phyloP scores from a whole-genome alignment of 2,888 invertebrate genomes.

The Meteorus colon region DNA sequence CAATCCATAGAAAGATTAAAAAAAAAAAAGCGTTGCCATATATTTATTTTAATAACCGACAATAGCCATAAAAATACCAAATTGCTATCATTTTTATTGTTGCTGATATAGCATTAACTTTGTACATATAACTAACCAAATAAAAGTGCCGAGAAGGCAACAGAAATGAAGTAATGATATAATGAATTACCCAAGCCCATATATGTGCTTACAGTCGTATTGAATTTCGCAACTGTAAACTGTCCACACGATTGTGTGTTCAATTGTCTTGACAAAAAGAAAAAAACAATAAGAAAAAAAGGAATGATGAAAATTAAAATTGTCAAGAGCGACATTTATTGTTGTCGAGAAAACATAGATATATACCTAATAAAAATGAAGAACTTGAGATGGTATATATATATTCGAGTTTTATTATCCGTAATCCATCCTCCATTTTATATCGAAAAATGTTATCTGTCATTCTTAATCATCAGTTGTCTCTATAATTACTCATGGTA shows the following conservation, averaged over 20 bases:
- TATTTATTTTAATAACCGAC: neutral
- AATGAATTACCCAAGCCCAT: neutral
- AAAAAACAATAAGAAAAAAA: conserved; percentile 15
- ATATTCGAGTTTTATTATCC: no score
- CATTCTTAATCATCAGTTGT: no score
- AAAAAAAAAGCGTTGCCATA: neutral
- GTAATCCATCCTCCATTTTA: no score
- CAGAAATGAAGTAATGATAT: neutral
- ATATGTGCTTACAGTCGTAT: conserved; percentile 1
- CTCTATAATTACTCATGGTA: no score
- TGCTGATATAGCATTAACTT: neutral
- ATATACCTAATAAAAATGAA: no score
- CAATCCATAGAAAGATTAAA: neutral
- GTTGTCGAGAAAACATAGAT: neutral
- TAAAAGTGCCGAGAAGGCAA: neutral
- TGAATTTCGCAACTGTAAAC: neutral
- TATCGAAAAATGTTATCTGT: no score
- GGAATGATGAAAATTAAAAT: neutral
- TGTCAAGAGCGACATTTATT: neutral
- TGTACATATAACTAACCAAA: neutral
- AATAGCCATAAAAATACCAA: neutral
- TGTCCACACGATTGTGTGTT: neutral
- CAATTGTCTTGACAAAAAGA: conserved; percentile 2
- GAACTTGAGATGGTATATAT: no score
- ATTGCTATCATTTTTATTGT: neutral